Evolutionary conservation across 2,113 vertebrate species (phyloP).

Genomic region (Varanus salvator): DNA sequence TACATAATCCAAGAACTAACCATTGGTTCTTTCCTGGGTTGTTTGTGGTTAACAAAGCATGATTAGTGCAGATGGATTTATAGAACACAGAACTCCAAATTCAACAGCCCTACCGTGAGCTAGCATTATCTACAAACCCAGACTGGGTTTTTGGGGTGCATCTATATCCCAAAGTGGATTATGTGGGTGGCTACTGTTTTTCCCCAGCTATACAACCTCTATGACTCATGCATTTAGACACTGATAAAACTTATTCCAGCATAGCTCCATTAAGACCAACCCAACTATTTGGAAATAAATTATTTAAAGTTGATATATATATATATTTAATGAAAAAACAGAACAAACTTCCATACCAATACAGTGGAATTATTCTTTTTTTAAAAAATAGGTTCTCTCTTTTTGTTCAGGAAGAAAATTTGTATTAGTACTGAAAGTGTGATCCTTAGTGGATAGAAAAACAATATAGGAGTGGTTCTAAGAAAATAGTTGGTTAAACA

Average conservation of each 20-base stretch:
- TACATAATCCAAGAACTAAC: no score
- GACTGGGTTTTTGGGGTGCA: neutral
- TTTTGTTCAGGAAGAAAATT: constrained; percentile 75
- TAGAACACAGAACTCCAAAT: no score
- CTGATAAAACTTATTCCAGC: neutral
- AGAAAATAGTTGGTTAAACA: constrained; percentile 76
- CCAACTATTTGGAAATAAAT: neutral
- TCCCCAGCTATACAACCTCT: neutral
- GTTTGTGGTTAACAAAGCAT: no score
- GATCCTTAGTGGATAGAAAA: constrained; percentile 79
- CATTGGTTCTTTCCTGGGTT: no score
- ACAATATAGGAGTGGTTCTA: constrained; percentile 76
- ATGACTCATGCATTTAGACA: constrained; percentile 1
- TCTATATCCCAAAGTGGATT: neutral
- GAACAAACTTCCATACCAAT: constrained; percentile 81
- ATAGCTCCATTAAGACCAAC: neutral
- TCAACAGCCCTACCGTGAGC: no score
- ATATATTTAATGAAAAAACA: constrained; percentile 76
- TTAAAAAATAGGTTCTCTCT: constrained; percentile 81
- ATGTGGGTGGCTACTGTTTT: neutral
- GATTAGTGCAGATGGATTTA: no score
- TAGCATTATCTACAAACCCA: no score
- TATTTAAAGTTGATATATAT: constrained; percentile 13
- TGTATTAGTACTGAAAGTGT: constrained; percentile 76
- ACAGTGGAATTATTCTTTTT: constrained; percentile 80